Evolutionary conservation across 1,140 invertebrate genomes (phyloP).

Genomic region (Oncopodura yosiiana): DNA sequence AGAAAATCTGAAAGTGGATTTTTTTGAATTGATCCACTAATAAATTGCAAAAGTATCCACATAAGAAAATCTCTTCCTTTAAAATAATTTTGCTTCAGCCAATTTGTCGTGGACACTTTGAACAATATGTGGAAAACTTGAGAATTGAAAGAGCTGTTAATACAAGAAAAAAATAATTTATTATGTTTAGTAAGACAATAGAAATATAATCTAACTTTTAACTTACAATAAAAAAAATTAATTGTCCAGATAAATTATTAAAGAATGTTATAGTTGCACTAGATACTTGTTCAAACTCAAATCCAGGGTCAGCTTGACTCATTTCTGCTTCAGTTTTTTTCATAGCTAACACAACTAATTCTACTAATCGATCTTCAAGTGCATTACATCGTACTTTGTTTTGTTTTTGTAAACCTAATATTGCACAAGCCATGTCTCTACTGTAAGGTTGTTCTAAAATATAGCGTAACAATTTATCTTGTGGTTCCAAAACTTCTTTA

Average conservation of each 20-base stretch:
- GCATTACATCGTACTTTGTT: slow-evolving; percentile 80
- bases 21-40: slow-evolving; percentile 90
- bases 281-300: slow-evolving; percentile 49
- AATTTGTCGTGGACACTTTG: slow-evolving; percentile 78
- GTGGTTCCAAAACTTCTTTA: slow-evolving; percentile 76
- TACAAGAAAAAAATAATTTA: background rate
- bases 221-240: slow-evolving; percentile 94
- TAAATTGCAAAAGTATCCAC: slow-evolving; percentile 95
- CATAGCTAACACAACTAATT: slow-evolving; percentile 83
- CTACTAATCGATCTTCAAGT: slow-evolving; percentile 85
- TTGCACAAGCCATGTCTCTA: slow-evolving; percentile 87
- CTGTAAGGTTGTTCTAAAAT: slow-evolving; percentile 92
- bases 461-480: slow-evolving; percentile 75
- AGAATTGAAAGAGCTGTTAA: slow-evolving; percentile 69
- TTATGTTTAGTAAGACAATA: background rate
- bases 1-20: slow-evolving; percentile 83
- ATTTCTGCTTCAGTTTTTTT: slow-evolving; percentile 68
- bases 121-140: slow-evolving; percentile 84
- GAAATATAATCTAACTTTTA: slow-evolving; percentile 78
- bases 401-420: slow-evolving; percentile 86
- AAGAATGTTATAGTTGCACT: slow-evolving; percentile 69
- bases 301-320: slow-evolving; percentile 38
- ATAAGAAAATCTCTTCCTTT: slow-evolving; percentile 89
- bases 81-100: slow-evolving; percentile 62
- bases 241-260: slow-evolving; percentile 86